Base-by-base conservation (phyloP, 2,888 invertebrate species). In the Stenodera caucasica region DNA sequence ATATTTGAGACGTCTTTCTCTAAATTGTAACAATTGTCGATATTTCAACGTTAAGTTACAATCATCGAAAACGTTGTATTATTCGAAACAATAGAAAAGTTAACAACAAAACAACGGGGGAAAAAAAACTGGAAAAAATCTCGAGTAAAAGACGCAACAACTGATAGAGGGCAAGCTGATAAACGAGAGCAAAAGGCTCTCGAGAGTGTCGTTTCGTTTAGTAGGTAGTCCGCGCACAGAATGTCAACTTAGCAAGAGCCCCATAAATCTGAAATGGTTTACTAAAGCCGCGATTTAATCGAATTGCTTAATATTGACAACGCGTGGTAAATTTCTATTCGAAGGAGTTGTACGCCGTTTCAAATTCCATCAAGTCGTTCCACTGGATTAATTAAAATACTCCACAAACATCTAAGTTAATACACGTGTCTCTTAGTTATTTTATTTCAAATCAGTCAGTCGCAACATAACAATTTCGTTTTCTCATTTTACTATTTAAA, bases 241-340 rank as follows among this genome's bases (percentile, higher is more conserved):
- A 73, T 72, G 72, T 72, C 73, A 72, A 74, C 73, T 69, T 67
- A 65, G 65, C 67, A 65, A 57, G 66, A 61, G 60, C 66, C 69
- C 70, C 71, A 73, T 74, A 74, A 74, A 74, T 74, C 70, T 71
- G 68, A 64, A 71, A 70, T 68, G 71, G 72, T 73, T 72, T 72
- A 72, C 69, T 67, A 69, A 71, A 69, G 68, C 67, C 68, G 67
- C 65, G 72, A 73, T 75, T 75, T 76, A 76, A 76, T 76, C 74
- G 74, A 75, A 76, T 75, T 75, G 74, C 72, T 73, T 75, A 75
- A 76, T 76, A 76, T 75, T 73, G 72, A 75, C 70, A 72, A 72
- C 71, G 68, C 72, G 72, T 72, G 67, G 63, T 67, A 69, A 68
- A 70, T 70, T 69, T 69, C 68, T 65, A 70, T 71, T 63, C 68